Evolutionary conservation across 2,888 invertebrate species (phyloP).

Genomic region (Sipha maydis): DNA sequence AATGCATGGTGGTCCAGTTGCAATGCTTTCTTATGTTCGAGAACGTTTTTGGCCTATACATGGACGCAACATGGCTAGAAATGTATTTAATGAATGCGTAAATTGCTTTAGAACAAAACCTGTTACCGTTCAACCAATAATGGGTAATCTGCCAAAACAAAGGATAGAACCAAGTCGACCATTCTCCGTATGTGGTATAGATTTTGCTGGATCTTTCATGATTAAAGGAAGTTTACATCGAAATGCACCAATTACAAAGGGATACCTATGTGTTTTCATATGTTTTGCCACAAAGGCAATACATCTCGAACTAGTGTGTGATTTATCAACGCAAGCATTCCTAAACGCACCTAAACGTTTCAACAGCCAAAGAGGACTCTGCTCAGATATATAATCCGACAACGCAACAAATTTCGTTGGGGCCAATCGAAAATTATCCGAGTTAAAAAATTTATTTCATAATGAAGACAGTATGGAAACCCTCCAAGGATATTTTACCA

Average conservation of each 20-base stretch:
- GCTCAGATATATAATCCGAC: conserved; percentile 63
- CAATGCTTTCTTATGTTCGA: conserved; percentile 9
- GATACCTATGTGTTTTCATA: conserved; percentile 64
- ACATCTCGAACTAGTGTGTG: conserved; percentile 64
- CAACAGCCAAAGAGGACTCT: conserved; percentile 63
- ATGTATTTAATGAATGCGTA: background rate
- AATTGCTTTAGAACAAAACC: conserved; percentile 2
- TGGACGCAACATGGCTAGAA: conserved; percentile 2
- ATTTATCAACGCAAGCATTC: conserved; percentile 63
- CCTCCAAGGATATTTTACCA: too few relatives aligned
- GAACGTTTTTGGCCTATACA: conserved; percentile 4
- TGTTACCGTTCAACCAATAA: too few relatives aligned
- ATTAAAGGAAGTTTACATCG: conserved; percentile 40
- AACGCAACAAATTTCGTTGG: too few relatives aligned
- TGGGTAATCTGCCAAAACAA: background rate
- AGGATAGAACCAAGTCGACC: conserved; percentile 6
- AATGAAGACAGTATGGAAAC: too few relatives aligned
- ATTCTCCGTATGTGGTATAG: background rate
- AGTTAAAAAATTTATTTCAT: too few relatives aligned
- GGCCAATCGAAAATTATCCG: too few relatives aligned
- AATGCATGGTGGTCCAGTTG: conserved; percentile 18
- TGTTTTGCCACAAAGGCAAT: conserved; percentile 63
- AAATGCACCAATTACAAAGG: conserved; percentile 58
- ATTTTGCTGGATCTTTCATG: conserved; percentile 5
- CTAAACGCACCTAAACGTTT: conserved; percentile 64